phyloP scores from a whole-genome alignment of 2,113 vertebrate genomes.

The Cathartes aura region DNA sequence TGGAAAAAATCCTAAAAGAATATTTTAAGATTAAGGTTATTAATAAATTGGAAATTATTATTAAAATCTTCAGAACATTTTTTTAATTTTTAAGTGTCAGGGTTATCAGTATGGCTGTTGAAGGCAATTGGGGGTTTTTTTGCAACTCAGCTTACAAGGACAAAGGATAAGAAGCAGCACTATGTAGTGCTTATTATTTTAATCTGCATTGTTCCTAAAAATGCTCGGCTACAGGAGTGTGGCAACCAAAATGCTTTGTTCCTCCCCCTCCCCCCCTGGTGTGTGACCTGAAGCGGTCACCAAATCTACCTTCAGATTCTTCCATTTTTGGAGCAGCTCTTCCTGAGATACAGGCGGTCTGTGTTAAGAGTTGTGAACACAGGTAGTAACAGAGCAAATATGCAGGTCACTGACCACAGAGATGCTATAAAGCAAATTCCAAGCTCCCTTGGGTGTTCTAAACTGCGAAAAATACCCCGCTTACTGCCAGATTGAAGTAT shows the following conservation, averaged over 20 bases:
- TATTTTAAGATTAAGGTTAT: neutral
- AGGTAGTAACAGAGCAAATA: neutral
- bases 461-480: neutral
- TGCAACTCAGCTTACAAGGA: neutral
- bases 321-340: neutral
- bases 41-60: neutral
- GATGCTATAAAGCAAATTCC: neutral
- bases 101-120: neutral
- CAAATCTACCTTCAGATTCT: neutral
- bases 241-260: neutral
- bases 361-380: neutral
- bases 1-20: neutral
- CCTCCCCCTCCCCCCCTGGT: too few species aligned
- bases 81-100: neutral
- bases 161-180: neutral
- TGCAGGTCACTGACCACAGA: neutral
- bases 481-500: neutral
- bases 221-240: fast-evolving
- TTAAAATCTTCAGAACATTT: neutral
- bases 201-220: neutral
- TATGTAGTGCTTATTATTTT: neutral
- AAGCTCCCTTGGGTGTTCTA: neutral
- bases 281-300: neutral
- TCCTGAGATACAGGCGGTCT: neutral
- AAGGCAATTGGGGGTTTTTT: neutral